These are phyloP conservation scores for Helarctos malayanus DNA, from an alignment of 2,797 vertebrate genomes.

Conservation along the genomic window DNA sequence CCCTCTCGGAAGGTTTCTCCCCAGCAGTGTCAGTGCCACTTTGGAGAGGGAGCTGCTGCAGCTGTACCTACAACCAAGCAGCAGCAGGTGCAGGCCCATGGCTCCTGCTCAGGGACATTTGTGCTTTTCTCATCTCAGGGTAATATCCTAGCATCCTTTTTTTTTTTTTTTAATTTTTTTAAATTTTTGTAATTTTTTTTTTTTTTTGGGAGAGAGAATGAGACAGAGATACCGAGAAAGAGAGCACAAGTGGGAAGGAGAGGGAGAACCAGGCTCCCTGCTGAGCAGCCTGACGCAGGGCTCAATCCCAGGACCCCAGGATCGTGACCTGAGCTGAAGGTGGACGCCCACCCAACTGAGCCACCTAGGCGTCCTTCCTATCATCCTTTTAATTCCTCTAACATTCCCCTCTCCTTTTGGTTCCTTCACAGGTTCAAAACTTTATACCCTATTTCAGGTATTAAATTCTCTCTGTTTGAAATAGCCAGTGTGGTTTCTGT, in stretches of 20 bases:
- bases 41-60: background rate
- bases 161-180: no score
- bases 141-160: background rate
- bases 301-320: no score
- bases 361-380: no score
- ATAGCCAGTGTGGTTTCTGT: background rate
- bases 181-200: no score
- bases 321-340: no score
- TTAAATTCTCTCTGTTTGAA: background rate
- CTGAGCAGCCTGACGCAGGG: no score
- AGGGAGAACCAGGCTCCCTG: no score
- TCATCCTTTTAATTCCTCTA: background rate
- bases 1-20: background rate
- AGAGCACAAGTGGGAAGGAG: no score
- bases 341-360: no score
- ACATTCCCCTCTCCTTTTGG: background rate
- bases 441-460: background rate
- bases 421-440: background rate
- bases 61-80: accelerated
- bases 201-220: no score
- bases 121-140: background rate
- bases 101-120: background rate
- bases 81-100: background rate
- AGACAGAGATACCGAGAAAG: no score
- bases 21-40: background rate